These are phyloP conservation scores for Percopsis transmontana DNA, from an alignment of 2,113 vertebrate species.

Conservation along the genomic window DNA sequence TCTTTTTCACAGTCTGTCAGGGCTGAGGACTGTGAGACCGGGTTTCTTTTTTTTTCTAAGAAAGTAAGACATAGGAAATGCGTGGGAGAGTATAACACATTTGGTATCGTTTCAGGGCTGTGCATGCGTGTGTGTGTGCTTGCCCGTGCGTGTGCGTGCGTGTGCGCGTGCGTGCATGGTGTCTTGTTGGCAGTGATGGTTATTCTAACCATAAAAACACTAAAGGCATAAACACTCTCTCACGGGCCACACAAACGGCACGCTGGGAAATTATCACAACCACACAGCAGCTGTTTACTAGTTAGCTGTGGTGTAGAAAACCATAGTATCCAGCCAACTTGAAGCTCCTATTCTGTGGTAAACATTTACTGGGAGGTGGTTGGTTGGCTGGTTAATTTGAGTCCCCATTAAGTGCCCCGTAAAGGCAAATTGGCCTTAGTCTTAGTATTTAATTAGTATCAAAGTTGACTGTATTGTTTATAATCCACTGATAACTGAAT, in stretches of 20 bases:
- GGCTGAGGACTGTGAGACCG: background rate
- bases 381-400: no score
- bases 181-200: no score
- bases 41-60: conserved; percentile 4
- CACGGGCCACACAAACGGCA: background rate
- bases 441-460: no score
- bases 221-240: no score
- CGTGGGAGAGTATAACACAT: background rate
- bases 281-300: background rate
- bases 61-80: background rate
- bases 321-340: background rate
- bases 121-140: conserved; percentile 1
- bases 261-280: conserved; percentile 25
- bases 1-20: background rate
- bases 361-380: no score
- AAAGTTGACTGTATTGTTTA: no score
- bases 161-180: conserved; percentile 13
- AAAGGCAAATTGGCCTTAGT: no score
- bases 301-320: background rate
- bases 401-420: no score
- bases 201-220: no score
- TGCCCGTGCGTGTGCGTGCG: background rate
- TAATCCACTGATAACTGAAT: no score
- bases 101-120: background rate
- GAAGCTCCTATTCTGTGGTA: background rate